Conservation (phyloP, 1,140 invertebrate species). For the Zaprionus africanus region DNA sequence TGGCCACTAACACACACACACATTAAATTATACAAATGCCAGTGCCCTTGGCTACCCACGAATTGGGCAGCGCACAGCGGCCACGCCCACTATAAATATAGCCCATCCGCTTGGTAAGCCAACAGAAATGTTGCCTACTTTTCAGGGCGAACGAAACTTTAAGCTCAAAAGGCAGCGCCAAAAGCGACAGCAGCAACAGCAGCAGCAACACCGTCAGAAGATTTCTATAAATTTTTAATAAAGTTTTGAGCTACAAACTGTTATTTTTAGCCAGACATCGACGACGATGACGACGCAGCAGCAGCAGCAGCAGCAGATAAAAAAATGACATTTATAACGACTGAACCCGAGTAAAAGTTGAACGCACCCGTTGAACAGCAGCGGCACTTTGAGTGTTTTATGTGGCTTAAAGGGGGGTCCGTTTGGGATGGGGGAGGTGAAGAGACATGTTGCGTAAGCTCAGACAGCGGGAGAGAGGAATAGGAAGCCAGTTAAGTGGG, state of each 20-base stretch:
- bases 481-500: not conserved
- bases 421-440: not conserved
- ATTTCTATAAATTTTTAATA: conserved; percentile 76
- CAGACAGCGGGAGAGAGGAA: not conserved
- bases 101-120: conserved; percentile 15
- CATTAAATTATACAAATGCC: conserved; percentile 40
- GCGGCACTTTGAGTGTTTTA: conserved; percentile 62
- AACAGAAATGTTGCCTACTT: conserved; percentile 36
- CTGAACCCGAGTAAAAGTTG: conserved; percentile 72
- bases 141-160: conserved; percentile 52
- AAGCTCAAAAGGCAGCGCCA: conserved; percentile 45
- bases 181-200: conserved; percentile 5
- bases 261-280: conserved; percentile 68
- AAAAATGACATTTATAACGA: conserved; percentile 79
- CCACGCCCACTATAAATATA: conserved; percentile 48
- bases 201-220: conserved; percentile 37
- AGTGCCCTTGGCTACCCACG: conserved; percentile 36
- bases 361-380: conserved; percentile 71
- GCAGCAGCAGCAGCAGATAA: conserved; percentile 55
- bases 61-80: conserved; percentile 18
- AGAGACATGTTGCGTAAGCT: not conserved
- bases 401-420: conserved; percentile 47
- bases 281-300: conserved; percentile 6
- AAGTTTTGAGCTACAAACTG: conserved; percentile 72
- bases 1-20: conserved; percentile 8